Base-by-base conservation (phyloP, 2,888 invertebrate species). In the Melipona beecheii region DNA sequence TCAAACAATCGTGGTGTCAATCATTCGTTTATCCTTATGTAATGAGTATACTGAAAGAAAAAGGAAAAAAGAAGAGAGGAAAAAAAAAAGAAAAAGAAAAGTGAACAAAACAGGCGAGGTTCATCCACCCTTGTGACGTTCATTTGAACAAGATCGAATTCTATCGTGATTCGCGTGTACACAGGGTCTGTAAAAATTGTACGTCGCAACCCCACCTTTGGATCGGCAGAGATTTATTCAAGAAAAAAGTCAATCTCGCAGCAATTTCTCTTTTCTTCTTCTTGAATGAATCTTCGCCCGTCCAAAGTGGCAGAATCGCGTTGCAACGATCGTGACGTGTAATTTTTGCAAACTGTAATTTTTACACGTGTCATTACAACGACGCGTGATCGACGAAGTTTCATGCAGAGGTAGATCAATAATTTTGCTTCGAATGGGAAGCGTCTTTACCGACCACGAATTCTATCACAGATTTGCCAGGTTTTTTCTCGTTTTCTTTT, bases 391-490 rank as follows among this genome's bases (percentile, higher is more conserved):
- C 27, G 50, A 50, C 17, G 15, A 73, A 64, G 65, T 31, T 56
- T 36, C 31, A 24, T 66, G 21, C 43, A 75, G 62, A 73, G 62
- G 60, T 73, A 50, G n/a, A 60, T 60, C n/a, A 27, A 27, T 60
- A 72, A 60, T 60, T 72, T 49, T 60, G 27, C 27, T 60, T 76
- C 62, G 43, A 49, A 17, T 52, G n/a, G 24, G 75, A 70, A 50
- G 62, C 21, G 21, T 65, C 50, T 24, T 60, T 60, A 60, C 24
- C 60, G 60, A 27, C 60, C 24, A 60, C 60, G 60, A 64, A 64
- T 64, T 66, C 69, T 78, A 73, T 78, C 78, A 73, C 78, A 78
- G 74, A 74, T n/a, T 74, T 79, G 64, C 64, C 77, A 78, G 77
- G 56, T 79, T 74, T 27, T 60, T 56, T 54, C 15, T 52, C 31